Base-by-base conservation (phyloP, 2,113 vertebrate species). In the Mus pahari region DNA sequence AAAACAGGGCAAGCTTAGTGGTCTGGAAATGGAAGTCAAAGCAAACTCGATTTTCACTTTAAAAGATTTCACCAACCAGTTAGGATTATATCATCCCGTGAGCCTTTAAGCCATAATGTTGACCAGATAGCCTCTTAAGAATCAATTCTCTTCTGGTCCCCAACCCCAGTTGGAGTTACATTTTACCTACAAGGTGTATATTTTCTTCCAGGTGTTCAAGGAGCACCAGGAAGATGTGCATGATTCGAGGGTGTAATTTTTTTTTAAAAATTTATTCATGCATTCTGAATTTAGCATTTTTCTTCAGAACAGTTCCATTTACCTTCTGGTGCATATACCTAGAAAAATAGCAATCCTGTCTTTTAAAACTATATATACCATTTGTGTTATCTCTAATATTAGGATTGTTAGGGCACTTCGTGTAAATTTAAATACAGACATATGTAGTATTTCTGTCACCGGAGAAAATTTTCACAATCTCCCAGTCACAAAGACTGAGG, bases 251-350 rank as follows among this genome's bases (percentile, higher is more conserved):
- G 12, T 78, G 11, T 13, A 75, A 22, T 62, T 83, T n/a, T 78
- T 53, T 64, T 64, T 84, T 28, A 84, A 84, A 84, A 86, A 90
- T 64, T 33, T 9, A 73, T 74, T 28, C n/a, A 73, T 42, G 20
- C 53, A 74, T 64, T 33, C 50, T 71, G 55, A 86, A 86, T 83
- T 93, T 93, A 96, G n/a, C 75, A 74, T 94, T 95, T 94, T 92
- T 92, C 39, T 28, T 73, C n/a, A 82, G 31, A 62, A 70, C 45
- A 95, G 92, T 91, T 96, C 81, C 11, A 79, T 14, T 92, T 81
- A 50, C 33, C 7, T 20, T 89, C n/a, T 92, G 82, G 53, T 87
- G n/a, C 53, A 86, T 86, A 62, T 83, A 53, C 70, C 74, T 39
- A 92, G 26, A 92, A 26, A 96, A 97, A 64, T 90, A 86, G 2